Evolutionary conservation across 2,113 vertebrate species (phyloP).

Genomic region (Monarcha castaneiventris): DNA sequence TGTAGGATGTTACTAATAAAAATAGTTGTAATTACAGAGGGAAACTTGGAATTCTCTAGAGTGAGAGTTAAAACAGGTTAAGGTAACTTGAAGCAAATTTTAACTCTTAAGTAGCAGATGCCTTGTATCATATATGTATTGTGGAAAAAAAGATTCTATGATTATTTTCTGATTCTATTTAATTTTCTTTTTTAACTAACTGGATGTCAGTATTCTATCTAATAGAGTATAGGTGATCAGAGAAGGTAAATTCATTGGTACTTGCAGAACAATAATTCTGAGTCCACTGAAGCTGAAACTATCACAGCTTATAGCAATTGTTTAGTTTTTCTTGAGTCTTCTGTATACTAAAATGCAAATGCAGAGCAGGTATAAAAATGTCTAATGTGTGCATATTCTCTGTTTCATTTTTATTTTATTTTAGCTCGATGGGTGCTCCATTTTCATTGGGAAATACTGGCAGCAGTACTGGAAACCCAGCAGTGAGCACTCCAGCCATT

Average conservation of each 20-base stretch:
- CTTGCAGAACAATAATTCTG: neutral
- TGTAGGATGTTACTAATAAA: neutral
- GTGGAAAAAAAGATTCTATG: neutral
- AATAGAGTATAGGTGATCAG: neutral
- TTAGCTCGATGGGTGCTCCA: slow-evolving; percentile 61
- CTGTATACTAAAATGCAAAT: neutral
- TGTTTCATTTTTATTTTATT: neutral
- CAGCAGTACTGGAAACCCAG: slow-evolving; percentile 76
- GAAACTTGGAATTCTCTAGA: neutral
- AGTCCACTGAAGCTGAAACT: neutral
- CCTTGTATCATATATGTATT: neutral
- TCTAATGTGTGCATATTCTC: neutral
- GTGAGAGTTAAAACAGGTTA: neutral
- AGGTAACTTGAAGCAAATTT: neutral
- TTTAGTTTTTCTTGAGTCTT: neutral
- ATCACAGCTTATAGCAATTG: neutral
- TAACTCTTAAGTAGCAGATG: neutral
- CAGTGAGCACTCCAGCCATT: slow-evolving; percentile 78
- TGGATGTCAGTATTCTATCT: neutral
- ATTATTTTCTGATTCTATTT: neutral
- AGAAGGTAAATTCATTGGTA: neutral
- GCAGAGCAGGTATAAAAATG: neutral
- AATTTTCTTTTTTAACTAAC: neutral
- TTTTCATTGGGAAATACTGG: slow-evolving; percentile 69
- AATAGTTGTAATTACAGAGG: neutral